Conservation (phyloP, 2,797 vertebrate species). For the Xyrichtys novacula region DNA sequence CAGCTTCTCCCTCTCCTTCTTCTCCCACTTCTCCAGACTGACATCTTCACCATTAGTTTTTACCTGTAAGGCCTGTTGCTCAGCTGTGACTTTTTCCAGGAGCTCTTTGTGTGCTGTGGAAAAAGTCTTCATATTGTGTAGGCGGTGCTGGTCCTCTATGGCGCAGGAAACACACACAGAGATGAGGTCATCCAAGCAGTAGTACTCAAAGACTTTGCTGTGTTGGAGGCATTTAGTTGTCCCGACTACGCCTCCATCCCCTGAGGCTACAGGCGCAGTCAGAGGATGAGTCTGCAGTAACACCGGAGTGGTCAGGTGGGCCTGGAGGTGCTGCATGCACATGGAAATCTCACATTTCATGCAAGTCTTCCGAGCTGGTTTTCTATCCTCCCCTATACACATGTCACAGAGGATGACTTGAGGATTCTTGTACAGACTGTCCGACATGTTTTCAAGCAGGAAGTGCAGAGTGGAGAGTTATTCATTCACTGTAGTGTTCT, state of each 20-base stretch:
- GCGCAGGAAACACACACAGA: constrained; percentile 76
- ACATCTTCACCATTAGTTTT: constrained; percentile 22
- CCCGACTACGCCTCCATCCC: background rate
- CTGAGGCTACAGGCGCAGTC: constrained; percentile 65
- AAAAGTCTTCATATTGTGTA: constrained; percentile 79
- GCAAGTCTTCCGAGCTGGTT: constrained; percentile 75
- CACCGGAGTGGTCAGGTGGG: constrained; percentile 74
- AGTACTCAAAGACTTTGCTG: constrained; percentile 77
- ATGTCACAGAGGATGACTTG: constrained; percentile 66
- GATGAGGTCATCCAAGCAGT: constrained; percentile 73
- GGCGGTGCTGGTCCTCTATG: constrained; percentile 74
- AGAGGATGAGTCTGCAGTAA: constrained; percentile 75
- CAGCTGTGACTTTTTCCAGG: constrained; percentile 45
- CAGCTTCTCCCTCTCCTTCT: constrained; percentile 54
- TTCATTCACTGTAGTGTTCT: too few species aligned
- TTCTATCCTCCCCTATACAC: constrained; percentile 56
- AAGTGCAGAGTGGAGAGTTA: too few species aligned
- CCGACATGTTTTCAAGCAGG: constrained; percentile 49
- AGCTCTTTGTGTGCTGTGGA: constrained; percentile 73
- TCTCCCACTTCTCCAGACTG: constrained; percentile 70
- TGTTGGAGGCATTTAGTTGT: constrained; percentile 68
- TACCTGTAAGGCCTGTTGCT: constrained; percentile 40
- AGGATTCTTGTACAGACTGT: background rate
- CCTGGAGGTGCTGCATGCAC: constrained; percentile 77
- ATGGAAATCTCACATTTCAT: constrained; percentile 83